These are phyloP conservation scores for Trialeurodes vaporariorum DNA, from an alignment of 1,140 invertebrate species.

Conservation along the genomic window DNA sequence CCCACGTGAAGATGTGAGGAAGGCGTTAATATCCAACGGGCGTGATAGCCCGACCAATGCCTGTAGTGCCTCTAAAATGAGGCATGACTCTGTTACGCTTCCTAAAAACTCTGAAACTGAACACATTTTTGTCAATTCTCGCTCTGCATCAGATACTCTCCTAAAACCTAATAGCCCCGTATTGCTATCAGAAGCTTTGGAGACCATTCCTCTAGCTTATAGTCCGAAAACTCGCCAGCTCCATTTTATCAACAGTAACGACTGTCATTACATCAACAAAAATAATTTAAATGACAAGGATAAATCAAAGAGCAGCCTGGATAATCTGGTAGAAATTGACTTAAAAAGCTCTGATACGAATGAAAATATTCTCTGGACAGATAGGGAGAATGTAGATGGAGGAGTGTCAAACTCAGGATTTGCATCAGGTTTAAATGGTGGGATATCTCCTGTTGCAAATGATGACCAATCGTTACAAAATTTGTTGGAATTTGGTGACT, in stretches of 20 bases:
- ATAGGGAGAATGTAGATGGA: conserved; percentile 15
- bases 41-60: neutral
- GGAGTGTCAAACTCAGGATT: neutral
- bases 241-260: conserved; percentile 25
- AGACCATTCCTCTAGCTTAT: conserved; percentile 31
- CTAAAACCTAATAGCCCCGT: conserved; percentile 5
- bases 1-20: neutral
- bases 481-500: conserved; percentile 21
- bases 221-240: conserved; percentile 34
- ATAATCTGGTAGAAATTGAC: conserved; percentile 6
- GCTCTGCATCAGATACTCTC: neutral
- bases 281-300: neutral
- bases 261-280: conserved; percentile 9
- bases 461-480: conserved; percentile 21
- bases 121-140: neutral
- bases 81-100: neutral
- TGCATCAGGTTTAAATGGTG: conserved; percentile 25
- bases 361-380: conserved; percentile 12
- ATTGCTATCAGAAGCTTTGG: conserved; percentile 14
- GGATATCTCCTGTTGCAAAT: conserved; percentile 23
- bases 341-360: conserved; percentile 8
- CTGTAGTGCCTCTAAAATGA: neutral
- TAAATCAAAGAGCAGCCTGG: neutral
- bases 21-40: neutral
- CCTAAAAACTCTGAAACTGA: neutral